Evolutionary conservation across 2,888 invertebrate genomes (phyloP).

Genomic region (Rotaria macrura): DNA sequence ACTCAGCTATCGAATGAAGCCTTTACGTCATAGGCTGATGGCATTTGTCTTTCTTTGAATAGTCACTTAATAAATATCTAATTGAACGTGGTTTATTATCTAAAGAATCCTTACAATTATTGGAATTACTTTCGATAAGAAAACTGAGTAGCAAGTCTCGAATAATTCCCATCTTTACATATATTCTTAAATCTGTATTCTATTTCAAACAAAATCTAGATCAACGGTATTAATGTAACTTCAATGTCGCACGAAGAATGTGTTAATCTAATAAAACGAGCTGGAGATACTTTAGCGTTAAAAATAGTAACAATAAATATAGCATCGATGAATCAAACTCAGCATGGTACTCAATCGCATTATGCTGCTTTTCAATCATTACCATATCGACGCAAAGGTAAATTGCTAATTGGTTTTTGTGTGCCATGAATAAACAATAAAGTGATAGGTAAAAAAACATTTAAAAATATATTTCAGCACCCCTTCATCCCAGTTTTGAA

Average conservation of each 20-base stretch:
- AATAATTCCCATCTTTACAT: too few species aligned
- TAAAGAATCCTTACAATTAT: too few species aligned
- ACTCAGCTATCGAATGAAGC: too few species aligned
- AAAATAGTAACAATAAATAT: constrained; percentile 22
- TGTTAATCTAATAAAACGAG: constrained; percentile 31
- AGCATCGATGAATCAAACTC: neutral
- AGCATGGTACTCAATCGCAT: neutral
- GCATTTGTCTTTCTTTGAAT: too few species aligned
- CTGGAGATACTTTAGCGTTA: constrained; percentile 29
- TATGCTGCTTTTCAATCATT: neutral
- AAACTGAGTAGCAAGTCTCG: too few species aligned
- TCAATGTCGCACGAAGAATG: constrained; percentile 31
- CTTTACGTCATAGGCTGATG: too few species aligned
- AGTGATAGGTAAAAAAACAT: neutral
- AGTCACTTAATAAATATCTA: too few species aligned
- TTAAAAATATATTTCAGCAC: neutral
- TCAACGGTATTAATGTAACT: constrained; percentile 24
- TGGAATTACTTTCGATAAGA: too few species aligned
- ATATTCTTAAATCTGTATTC: neutral
- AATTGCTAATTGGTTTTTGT: neutral
- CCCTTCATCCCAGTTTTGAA: neutral
- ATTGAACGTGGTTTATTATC: too few species aligned
- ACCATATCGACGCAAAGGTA: constrained; percentile 10
- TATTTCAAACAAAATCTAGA: neutral
- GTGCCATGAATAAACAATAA: too few species aligned